These are phyloP conservation scores for Plutomurus gul DNA, from an alignment of 1,140 invertebrate species.

Conservation along the genomic window DNA sequence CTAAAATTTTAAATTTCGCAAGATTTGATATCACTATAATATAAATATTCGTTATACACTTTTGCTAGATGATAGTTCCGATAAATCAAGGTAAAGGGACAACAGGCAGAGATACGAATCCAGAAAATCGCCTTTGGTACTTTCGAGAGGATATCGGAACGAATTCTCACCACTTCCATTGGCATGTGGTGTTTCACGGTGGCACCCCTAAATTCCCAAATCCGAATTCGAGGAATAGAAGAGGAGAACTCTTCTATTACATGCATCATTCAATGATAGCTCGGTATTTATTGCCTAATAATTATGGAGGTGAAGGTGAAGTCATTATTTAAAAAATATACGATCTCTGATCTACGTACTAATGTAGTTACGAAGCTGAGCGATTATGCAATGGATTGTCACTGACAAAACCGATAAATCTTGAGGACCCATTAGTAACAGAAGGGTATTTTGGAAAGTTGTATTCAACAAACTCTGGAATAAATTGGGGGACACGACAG, in stretches of 20 bases:
- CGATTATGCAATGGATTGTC: conserved; percentile 53
- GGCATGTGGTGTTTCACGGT: conserved; percentile 76
- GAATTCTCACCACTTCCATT: conserved; percentile 77
- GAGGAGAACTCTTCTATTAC: conserved; percentile 74
- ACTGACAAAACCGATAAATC: conserved; percentile 14
- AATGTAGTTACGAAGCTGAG: conserved; percentile 56
- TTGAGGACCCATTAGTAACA: neutral
- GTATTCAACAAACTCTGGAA: conserved; percentile 37
- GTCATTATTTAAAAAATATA: too few relatives aligned
- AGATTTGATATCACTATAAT: neutral
- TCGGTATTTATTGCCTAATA: conserved; percentile 47
- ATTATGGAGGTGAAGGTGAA: too few relatives aligned
- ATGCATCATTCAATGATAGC: conserved; percentile 72
- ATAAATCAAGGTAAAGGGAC: too few relatives aligned
- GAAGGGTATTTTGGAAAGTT: conserved; percentile 54
- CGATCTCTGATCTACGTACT: too few relatives aligned
- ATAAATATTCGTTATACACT: neutral
- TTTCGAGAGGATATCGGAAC: conserved; percentile 47
- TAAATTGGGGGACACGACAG: conserved; percentile 44
- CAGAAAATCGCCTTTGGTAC: conserved; percentile 42
- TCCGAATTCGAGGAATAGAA: conserved; percentile 63
- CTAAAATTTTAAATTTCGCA: too few relatives aligned
- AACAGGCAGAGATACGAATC: conserved; percentile 32
- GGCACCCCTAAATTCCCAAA: conserved; percentile 58
- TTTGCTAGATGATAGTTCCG: too few relatives aligned